A percentile compares a stretch with the other conserved stretches of the same genome.
Conservation (phyloP, 2,113 vertebrate genomes). For the Oophaga pumilio region DNA sequence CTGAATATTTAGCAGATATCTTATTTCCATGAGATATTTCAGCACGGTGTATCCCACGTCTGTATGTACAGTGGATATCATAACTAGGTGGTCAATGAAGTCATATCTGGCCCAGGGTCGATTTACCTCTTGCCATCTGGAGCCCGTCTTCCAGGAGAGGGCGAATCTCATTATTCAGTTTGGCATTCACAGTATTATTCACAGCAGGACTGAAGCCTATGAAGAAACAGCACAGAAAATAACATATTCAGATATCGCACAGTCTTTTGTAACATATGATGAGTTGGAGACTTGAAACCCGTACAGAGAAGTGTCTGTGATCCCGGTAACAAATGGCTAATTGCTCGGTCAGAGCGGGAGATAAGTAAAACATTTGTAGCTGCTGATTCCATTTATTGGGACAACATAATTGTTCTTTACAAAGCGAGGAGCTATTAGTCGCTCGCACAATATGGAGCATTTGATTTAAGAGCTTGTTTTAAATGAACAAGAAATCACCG, state of each 20-base stretch:
- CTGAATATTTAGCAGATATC: too few relatives aligned
- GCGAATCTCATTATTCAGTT: conserved; percentile 33
- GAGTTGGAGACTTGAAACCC: neutral
- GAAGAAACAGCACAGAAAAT: neutral
- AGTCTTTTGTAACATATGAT: neutral
- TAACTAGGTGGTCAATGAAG: neutral
- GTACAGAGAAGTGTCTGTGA: neutral
- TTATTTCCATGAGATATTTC: too few relatives aligned
- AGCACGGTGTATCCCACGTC: too few relatives aligned
- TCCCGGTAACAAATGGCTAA: neutral
- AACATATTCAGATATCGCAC: neutral
- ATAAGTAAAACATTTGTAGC: conserved; percentile 6
- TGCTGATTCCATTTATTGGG: conserved; percentile 7
- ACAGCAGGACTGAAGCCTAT: conserved; percentile 25
- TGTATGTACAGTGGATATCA: too few relatives aligned
- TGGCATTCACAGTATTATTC: neutral
- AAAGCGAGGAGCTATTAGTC: neutral
- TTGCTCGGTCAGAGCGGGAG: neutral
- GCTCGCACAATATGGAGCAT: neutral
- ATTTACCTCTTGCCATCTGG: conserved; percentile 30
- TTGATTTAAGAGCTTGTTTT: neutral
- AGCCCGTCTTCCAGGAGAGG: conserved; percentile 8
- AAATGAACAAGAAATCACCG: neutral
- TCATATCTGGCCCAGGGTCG: neutral
- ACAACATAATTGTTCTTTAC: conserved; percentile 30